Conservation (phyloP, 2,797 vertebrate species). For the Moxostoma hubbsi region DNA sequence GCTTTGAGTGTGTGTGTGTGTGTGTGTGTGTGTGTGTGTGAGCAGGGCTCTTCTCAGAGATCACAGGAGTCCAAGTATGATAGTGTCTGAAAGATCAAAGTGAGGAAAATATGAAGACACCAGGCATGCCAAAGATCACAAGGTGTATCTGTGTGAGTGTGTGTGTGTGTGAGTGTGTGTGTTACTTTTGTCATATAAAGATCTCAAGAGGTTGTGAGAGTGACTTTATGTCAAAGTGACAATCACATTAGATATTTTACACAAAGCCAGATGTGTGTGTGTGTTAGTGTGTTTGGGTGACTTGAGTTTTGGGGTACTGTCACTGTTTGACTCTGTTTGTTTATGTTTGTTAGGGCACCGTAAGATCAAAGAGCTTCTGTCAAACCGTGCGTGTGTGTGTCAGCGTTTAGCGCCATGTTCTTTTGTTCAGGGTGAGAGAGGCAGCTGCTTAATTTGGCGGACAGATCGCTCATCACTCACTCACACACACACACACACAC, state of each 20-base stretch:
- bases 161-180: constrained; percentile 11
- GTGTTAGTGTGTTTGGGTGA: constrained; percentile 9
- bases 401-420: constrained; percentile 35
- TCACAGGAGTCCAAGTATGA: constrained; percentile 56
- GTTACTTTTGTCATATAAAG: constrained; percentile 16
- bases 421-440: constrained; percentile 46
- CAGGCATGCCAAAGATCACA: constrained; percentile 55
- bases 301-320: constrained; percentile 26
- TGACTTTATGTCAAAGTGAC: constrained; percentile 19
- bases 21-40: constrained; percentile 21
- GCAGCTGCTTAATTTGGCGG: constrained; percentile 40
- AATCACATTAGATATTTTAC: constrained; percentile 14
- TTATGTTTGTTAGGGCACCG: constrained; percentile 38
- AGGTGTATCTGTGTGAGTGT: constrained; percentile 31
- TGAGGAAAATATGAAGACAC: constrained; percentile 48
- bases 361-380: constrained; percentile 46
- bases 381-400: constrained; percentile 19
- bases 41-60: constrained; percentile 46
- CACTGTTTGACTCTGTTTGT: constrained; percentile 35
- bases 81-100: constrained; percentile 58
- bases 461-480: constrained; percentile 28
- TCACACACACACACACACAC: constrained; percentile 17
- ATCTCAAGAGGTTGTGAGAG: constrained; percentile 8
- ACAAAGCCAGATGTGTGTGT: neutral
- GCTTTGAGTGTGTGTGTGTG: constrained; percentile 27